Percentiles rank a stretch among this genome's conserved stretches.
Evolutionary conservation across 2,113 vertebrate genomes (phyloP).

Genomic region (Gymnarchus niloticus): DNA sequence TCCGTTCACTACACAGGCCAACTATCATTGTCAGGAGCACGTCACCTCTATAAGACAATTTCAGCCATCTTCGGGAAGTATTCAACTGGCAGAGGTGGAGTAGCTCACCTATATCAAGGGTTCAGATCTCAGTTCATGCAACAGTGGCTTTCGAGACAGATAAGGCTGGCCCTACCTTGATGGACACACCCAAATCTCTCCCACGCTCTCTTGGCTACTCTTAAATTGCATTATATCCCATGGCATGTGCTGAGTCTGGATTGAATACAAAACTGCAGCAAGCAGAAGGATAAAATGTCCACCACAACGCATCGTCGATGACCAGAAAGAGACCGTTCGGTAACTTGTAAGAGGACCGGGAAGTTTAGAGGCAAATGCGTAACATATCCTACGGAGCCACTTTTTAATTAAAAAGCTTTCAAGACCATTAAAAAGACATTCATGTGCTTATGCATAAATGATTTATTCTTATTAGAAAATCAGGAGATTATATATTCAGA

Average conservation of each 20-base stretch:
- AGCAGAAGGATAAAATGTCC: neutral
- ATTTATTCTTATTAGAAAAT: too few species aligned
- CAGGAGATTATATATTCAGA: too few species aligned
- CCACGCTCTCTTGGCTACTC: neutral
- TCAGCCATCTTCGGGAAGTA: neutral
- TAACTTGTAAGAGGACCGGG: neutral
- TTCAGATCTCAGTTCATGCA: neutral
- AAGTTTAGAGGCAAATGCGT: neutral
- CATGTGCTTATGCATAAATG: neutral
- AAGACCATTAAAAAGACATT: neutral
- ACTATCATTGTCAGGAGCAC: neutral
- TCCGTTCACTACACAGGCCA: neutral
- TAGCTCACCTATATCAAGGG: neutral
- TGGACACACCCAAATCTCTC: neutral
- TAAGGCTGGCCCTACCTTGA: neutral
- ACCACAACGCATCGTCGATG: neutral
- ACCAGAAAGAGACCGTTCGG: neutral
- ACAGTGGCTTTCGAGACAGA: neutral
- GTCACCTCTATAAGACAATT: neutral
- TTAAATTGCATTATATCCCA: neutral
- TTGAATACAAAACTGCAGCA: neutral
- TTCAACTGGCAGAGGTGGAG: neutral
- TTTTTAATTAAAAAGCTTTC: neutral
- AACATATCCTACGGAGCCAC: neutral
- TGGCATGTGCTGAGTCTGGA: neutral